A percentile compares a stretch with the other conserved stretches of the same genome.
These are phyloP conservation scores for Matsumyia berberina DNA, from an alignment of 2,888 invertebrate species.

Conservation along the genomic window DNA sequence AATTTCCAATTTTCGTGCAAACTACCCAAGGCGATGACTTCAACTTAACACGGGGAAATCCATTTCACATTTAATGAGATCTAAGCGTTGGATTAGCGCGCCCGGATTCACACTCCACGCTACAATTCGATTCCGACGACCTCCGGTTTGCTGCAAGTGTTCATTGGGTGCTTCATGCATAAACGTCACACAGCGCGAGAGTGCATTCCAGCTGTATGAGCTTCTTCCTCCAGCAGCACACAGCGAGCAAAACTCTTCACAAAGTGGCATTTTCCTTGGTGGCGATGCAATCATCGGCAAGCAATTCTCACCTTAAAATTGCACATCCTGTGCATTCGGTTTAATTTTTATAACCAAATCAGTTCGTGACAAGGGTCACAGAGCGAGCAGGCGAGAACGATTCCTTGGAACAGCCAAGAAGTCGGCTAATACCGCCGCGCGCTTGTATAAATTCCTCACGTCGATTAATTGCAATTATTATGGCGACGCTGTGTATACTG, in stretches of 20 bases:
- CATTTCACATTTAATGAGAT: slow-evolving; percentile 75
- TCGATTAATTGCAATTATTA: slow-evolving; percentile 70
- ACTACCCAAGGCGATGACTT: slow-evolving; percentile 60
- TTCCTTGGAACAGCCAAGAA: background rate
- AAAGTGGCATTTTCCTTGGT: slow-evolving; percentile 56
- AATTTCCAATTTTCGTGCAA: slow-evolving; percentile 71
- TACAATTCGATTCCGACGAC: slow-evolving; percentile 34
- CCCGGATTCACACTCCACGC: slow-evolving; percentile 56
- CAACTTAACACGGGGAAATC: slow-evolving; percentile 51
- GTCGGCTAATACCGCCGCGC: slow-evolving; percentile 51
- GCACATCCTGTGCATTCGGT: slow-evolving; percentile 73
- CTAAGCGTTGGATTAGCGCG: slow-evolving; percentile 60
- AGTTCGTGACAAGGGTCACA: slow-evolving; percentile 69
- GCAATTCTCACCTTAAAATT: slow-evolving; percentile 74
- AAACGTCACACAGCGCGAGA: slow-evolving; percentile 28
- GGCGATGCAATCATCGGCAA: slow-evolving; percentile 66
- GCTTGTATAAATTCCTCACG: slow-evolving; percentile 39
- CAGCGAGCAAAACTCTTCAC: slow-evolving; percentile 6
- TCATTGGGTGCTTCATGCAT: slow-evolving; percentile 32
- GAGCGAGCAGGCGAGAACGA: slow-evolving; percentile 10
- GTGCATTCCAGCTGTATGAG: background rate
- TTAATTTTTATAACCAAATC: slow-evolving; percentile 70
- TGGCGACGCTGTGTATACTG: slow-evolving; percentile 9
- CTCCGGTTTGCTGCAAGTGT: slow-evolving; percentile 28
- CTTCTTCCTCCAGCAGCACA: background rate